Evolutionary conservation across 2,797 vertebrate species (phyloP).

Genomic region (Discoglossus pictus): DNA sequence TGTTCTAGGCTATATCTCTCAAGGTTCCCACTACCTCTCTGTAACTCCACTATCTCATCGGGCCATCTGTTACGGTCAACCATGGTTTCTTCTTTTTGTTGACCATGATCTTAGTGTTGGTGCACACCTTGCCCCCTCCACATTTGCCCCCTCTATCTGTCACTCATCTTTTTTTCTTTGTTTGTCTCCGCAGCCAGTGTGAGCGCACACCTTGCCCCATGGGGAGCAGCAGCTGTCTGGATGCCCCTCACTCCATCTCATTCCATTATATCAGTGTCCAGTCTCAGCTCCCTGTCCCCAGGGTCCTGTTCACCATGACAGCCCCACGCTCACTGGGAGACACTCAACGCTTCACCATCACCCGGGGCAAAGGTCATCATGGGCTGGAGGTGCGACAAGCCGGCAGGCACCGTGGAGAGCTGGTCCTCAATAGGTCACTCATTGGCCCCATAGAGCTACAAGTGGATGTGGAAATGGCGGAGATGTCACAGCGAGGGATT

Average conservation of each 20-base stretch:
- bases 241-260: conserved; percentile 81
- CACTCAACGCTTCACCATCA: conserved; percentile 79
- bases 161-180: too few species aligned
- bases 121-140: too few species aligned
- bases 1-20: too few species aligned
- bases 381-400: conserved; percentile 78
- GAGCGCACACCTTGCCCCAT: conserved; percentile 83
- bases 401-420: conserved; percentile 75
- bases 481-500: conserved; percentile 74
- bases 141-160: conserved; percentile 3
- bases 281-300: conserved; percentile 80
- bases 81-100: too few species aligned
- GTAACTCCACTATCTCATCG: too few species aligned
- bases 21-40: too few species aligned
- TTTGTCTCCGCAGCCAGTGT: conserved; percentile 80
- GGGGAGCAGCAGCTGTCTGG: conserved; percentile 78
- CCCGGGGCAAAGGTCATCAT: conserved; percentile 67
- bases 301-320: conserved; percentile 83
- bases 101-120: too few species aligned
- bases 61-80: too few species aligned
- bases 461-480: conserved; percentile 86
- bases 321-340: conserved; percentile 74
- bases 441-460: conserved; percentile 75
- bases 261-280: conserved; percentile 84
- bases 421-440: conserved; percentile 78